Percentiles rank a stretch among this genome's conserved stretches.
Evolutionary conservation across 2,797 vertebrate species (phyloP).

Genomic region (Prunella strophiata): DNA sequence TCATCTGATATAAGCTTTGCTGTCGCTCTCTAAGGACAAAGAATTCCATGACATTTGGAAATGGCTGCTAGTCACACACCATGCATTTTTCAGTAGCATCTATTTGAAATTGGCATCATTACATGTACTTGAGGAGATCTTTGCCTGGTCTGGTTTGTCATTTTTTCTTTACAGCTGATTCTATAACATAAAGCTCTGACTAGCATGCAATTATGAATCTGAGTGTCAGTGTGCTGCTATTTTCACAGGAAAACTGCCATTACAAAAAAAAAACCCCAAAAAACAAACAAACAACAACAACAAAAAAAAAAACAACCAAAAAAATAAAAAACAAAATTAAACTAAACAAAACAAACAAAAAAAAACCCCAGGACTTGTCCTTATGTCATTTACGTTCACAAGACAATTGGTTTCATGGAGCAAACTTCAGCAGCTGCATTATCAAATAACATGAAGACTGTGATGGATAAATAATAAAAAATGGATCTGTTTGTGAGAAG

Average conservation of each 20-base stretch:
- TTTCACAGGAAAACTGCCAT: not conserved
- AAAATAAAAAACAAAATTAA: not conserved
- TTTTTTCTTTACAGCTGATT: not conserved
- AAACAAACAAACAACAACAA: not conserved
- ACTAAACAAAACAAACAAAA: too few species aligned
- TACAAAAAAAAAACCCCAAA: not conserved
- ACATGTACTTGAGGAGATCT: not conserved
- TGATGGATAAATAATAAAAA: not conserved
- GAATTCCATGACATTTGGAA: constrained; percentile 8
- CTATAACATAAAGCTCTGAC: not conserved
- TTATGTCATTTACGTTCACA: not conserved
- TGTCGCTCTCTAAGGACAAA: not conserved
- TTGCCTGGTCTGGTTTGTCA: not conserved
- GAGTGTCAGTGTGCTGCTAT: not conserved
- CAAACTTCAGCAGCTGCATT: not conserved
- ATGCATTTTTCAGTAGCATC: constrained; percentile 9
- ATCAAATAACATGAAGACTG: not conserved
- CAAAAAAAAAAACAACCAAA: not conserved
- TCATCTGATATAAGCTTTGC: not conserved
- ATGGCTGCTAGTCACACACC: not conserved
- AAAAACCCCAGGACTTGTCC: not conserved
- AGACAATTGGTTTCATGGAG: not conserved
- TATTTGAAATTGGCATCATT: not conserved
- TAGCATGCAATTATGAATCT: not conserved
- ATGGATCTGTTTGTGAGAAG: not conserved